phyloP scores from a whole-genome alignment of 2,113 vertebrate species.

The Ceyx margarethae region DNA sequence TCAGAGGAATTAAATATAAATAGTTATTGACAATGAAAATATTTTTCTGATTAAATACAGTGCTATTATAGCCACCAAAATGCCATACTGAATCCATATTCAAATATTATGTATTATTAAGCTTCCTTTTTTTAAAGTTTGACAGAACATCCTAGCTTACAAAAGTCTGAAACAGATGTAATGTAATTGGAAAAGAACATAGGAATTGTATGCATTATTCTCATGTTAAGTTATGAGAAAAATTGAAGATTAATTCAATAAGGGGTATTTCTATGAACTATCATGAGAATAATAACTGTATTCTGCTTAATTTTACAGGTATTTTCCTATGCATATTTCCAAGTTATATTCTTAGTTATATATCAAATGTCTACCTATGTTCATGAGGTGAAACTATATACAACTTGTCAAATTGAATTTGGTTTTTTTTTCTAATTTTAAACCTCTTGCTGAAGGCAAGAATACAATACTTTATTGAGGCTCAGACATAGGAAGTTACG shows the following conservation, averaged over 20 bases:
- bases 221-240: background rate
- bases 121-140: background rate
- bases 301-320: background rate
- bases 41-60: background rate
- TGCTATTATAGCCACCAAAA: background rate
- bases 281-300: background rate
- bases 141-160: background rate
- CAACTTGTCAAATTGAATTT: background rate
- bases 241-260: background rate
- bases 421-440: background rate
- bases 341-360: background rate
- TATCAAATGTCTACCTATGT: background rate
- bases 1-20: background rate
- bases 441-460: background rate
- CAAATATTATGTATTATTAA: background rate
- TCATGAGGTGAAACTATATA: background rate
- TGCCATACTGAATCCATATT: background rate
- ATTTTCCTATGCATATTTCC: background rate
- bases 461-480: background rate
- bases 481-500: background rate
- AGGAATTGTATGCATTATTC: background rate
- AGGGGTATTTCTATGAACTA: background rate
- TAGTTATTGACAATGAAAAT: background rate
- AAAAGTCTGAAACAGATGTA: background rate
- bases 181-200: background rate